Percentiles rank a stretch among this genome's conserved stretches.
These are phyloP conservation scores for Ladona fulva DNA, from an alignment of 1,140 invertebrate genomes.

Conservation along the genomic window DNA sequence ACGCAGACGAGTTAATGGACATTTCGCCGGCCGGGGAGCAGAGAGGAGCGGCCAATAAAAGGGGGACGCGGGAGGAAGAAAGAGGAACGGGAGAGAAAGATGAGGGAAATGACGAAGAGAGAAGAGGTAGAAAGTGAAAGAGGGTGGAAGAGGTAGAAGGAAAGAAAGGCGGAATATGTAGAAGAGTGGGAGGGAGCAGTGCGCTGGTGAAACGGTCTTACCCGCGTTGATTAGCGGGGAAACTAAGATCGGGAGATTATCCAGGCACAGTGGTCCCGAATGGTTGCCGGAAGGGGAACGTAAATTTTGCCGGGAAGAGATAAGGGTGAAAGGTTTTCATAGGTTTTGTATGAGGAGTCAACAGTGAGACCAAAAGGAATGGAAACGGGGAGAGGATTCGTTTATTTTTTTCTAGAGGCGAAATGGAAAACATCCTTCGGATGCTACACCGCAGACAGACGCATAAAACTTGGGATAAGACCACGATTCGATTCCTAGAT, in stretches of 20 bases:
- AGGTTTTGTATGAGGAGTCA: no score
- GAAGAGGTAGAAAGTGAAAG: background rate
- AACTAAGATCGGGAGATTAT: background rate
- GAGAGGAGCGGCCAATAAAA: background rate
- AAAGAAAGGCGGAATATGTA: no score
- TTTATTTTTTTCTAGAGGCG: no score
- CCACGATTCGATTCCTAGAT: no score
- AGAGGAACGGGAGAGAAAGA: background rate
- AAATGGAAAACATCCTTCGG: no score
- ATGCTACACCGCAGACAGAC: no score
- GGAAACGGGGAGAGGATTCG: no score
- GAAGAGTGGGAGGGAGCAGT: no score
- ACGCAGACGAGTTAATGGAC: conserved; percentile 3
- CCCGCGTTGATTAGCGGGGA: background rate
- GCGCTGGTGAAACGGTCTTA: no score
- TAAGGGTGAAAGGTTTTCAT: no score
- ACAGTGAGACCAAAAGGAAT: no score
- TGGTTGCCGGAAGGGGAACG: background rate
- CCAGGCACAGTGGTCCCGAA: background rate
- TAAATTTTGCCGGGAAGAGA: background rate
- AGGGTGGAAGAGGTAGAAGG: background rate
- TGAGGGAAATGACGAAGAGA: background rate
- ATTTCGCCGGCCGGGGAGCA: background rate
- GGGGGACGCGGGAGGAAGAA: background rate
- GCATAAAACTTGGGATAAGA: no score